Evolutionary conservation across 1,140 invertebrate species (phyloP), one percentile per base, ranked within the genome.

Genomic region (Drosophila eugracilis): DNA sequence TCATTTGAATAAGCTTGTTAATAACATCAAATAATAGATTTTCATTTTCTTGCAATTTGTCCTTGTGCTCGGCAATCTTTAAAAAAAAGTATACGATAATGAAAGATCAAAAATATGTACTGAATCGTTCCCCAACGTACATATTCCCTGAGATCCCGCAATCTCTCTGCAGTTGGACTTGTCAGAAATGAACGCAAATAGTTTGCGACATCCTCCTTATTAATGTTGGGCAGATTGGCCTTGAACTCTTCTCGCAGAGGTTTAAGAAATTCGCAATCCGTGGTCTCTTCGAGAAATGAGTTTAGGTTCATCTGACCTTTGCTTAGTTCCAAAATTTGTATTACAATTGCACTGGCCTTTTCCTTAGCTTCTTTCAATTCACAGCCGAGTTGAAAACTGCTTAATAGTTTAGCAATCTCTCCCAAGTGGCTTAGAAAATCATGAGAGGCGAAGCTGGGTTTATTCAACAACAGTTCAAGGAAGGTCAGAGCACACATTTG

Each of bases 61-160:
- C 34, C 60, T 89, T 91, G 44, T 84, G 47, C 21, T 76, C 66
- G 15, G 78, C 73, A 70, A 91, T 66, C 89, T 90, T 19, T 28
- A 15, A 3, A 7, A 4, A 34, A 2, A 0, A 10, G 17, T 34
- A 44, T 10, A 21, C 15, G 0, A 1, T 30, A 15, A 0, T n/a
- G 0, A 37, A 22, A 4, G 9, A 12, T 21, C 12, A 0, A 19
- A n/a, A 21, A 12, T 15, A 10, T 4, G 0, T 26, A 10, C 4
- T 19, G 7, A 4, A 6, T 0, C 12, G 6, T 9, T 24, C n/a
- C n/a, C n/a, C 21, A 5, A 48, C 73, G 75, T 17, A 83, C 81
- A 65, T 88, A 83, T 19, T 41, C 45, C 14, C 65, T 76, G 0
- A 86, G 45, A 7, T 72, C 75, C 1, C 44, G 63, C 17, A 86